Conservation (phyloP, 2,113 vertebrate species). For the Falco punctatus region DNA sequence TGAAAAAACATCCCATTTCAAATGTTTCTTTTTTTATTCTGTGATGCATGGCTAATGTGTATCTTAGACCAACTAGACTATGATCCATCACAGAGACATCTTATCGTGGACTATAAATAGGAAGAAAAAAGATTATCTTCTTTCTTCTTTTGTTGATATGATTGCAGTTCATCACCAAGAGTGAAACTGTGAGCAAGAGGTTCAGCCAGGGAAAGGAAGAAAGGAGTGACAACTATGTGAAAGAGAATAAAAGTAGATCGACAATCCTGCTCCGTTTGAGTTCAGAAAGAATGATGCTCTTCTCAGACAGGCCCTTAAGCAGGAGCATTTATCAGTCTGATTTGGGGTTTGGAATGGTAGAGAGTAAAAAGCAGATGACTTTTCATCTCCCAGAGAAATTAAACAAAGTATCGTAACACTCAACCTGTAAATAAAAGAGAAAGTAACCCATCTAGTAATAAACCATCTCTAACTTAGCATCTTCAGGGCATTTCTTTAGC, state of each 20-base stretch:
- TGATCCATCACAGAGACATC: not conserved
- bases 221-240: not conserved
- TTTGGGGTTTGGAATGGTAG: not conserved
- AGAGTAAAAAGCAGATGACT: not conserved
- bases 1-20: not conserved
- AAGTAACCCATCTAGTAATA: not conserved
- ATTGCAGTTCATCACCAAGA: not conserved
- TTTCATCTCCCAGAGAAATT: not conserved
- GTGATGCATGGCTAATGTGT: not conserved
- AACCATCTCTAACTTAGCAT: not conserved
- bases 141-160: not conserved
- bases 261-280: not conserved
- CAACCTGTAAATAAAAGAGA: not conserved
- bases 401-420: not conserved
- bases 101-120: not conserved
- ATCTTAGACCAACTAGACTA: not conserved
- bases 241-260: not conserved
- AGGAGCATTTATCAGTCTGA: conserved; percentile 29
- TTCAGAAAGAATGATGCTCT: not conserved
- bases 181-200: not conserved
- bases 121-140: not conserved
- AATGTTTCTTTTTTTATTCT: not conserved
- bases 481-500: not conserved
- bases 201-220: not conserved
- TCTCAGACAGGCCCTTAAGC: conserved; percentile 20